phyloP scores from a whole-genome alignment of 2,113 vertebrate species.

The Chiloscyllium plagiosum region DNA sequence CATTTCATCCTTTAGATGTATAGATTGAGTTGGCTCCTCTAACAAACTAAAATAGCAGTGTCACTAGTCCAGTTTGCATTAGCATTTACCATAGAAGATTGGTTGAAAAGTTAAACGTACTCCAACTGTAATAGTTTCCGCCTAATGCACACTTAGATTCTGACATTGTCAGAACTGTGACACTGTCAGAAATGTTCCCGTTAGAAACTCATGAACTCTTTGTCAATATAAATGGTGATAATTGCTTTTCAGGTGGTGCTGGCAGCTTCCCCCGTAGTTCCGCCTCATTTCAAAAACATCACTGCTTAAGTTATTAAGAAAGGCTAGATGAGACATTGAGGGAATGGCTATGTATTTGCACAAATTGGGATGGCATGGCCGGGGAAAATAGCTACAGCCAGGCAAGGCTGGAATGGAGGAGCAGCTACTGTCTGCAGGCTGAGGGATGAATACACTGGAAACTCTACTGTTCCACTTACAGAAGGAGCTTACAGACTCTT shows the following conservation, averaged over 20 bases:
- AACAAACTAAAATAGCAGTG: background rate
- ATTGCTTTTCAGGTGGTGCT: background rate
- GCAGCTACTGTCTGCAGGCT: no score
- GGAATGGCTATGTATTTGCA: no score
- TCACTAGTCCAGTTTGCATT: background rate
- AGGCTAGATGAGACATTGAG: no score
- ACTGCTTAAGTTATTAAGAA: background rate
- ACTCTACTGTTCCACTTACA: no score
- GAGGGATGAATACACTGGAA: no score
- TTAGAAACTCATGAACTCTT: background rate
- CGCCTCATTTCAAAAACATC: background rate
- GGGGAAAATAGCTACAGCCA: no score
- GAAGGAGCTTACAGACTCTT: background rate
- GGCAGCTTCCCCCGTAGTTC: background rate
- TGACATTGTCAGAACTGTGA: background rate
- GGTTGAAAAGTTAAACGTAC: background rate
- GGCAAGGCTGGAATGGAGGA: no score
- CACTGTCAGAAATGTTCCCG: background rate
- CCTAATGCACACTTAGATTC: background rate
- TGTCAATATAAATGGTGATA: background rate
- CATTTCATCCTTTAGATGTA: background rate
- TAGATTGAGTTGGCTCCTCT: background rate
- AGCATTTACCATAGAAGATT: background rate
- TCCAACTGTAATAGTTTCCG: background rate
- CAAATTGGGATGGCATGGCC: no score